Evolutionary conservation across 2,888 invertebrate genomes (phyloP), one percentile per base, ranked within the genome.

Genomic region (Alsophila aescularia): DNA sequence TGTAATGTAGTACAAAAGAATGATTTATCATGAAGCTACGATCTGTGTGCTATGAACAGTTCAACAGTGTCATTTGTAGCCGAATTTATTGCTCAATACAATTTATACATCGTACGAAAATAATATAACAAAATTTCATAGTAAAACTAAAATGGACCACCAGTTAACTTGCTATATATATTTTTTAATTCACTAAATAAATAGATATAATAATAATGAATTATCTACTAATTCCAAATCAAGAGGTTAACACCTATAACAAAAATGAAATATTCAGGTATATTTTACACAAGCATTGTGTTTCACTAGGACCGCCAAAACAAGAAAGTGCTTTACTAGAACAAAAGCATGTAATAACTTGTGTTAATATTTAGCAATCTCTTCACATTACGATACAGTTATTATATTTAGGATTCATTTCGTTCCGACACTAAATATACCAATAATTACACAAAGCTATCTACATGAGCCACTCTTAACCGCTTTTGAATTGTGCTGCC

Each of bases 391-490:
- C 70, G 67, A 75, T 80, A n/a, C n/a, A 71, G 74, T 81, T 74
- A 77, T 77, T 73, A 43, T 40, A 35, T 70, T 67, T 67, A 74
- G 66, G 70, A 65, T 69, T 79, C 77, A 75, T 81, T 81, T 82
- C 81, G 72, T 83, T 84, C 84, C 75, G 83, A 89, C 82, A 86
- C 89, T 90, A 90, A 85, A 88, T 86, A 88, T 87, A 90, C 85
- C 83, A 86, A 85, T 87, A 87, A 88, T 90, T 87, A 90, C 87
- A 90, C 88, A 83, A 90, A 90, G 90, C 91, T 91, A 91, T 91
- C 91, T 90, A 90, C 91, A 90, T 84, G 91, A 90, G 90, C 89
- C 87, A 82, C 82, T 80, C 79, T 75, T 77, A 70, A 77, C 79
- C 76, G 80, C 74, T 77, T 73, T 61, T 72, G 66, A 47, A 66